Evolutionary conservation across 2,113 vertebrate species (phyloP).

Genomic region (Danio rerio): DNA sequence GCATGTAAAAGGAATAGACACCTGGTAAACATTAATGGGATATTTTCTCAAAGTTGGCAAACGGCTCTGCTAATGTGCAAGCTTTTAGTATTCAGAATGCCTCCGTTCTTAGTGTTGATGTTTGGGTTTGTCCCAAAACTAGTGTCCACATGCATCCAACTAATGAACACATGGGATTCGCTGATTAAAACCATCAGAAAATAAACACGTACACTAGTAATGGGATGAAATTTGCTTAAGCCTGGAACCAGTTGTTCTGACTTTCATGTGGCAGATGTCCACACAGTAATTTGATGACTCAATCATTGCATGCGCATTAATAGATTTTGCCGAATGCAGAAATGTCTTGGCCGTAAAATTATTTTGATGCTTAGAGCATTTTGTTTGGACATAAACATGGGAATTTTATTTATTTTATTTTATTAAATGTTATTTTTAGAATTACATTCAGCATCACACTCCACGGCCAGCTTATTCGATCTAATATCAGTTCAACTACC

Average conservation of each 20-base stretch:
- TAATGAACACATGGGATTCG: slow-evolving; percentile 49
- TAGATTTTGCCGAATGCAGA: neutral
- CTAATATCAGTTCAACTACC: too few species aligned
- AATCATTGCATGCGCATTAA: slow-evolving; percentile 15
- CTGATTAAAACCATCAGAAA: slow-evolving; percentile 53
- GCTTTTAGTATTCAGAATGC: slow-evolving; percentile 34
- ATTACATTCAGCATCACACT: too few species aligned
- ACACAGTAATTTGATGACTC: slow-evolving; percentile 26
- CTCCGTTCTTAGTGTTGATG: slow-evolving; percentile 42
- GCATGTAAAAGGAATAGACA: slow-evolving; percentile 54
- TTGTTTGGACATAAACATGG: neutral
- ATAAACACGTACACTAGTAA: slow-evolving; percentile 37
- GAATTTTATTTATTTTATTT: too few species aligned
- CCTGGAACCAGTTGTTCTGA: slow-evolving; percentile 23
- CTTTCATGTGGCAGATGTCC: slow-evolving; percentile 42
- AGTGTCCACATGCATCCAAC: slow-evolving; percentile 28
- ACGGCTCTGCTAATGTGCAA: slow-evolving; percentile 31
- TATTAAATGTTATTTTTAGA: neutral
- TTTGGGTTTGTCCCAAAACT: slow-evolving; percentile 51
- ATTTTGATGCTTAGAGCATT: neutral
- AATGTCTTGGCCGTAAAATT: neutral
- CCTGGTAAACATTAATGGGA: slow-evolving; percentile 56
- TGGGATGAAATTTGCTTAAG: slow-evolving; percentile 15
- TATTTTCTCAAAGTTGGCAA: slow-evolving; percentile 53
- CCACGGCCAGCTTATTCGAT: too few species aligned